Evolutionary conservation across 92 coral and sea anemone species (phyloP), one percentile per base, ranked within the genome.

Genomic region (Scolanthus callimorphus): DNA sequence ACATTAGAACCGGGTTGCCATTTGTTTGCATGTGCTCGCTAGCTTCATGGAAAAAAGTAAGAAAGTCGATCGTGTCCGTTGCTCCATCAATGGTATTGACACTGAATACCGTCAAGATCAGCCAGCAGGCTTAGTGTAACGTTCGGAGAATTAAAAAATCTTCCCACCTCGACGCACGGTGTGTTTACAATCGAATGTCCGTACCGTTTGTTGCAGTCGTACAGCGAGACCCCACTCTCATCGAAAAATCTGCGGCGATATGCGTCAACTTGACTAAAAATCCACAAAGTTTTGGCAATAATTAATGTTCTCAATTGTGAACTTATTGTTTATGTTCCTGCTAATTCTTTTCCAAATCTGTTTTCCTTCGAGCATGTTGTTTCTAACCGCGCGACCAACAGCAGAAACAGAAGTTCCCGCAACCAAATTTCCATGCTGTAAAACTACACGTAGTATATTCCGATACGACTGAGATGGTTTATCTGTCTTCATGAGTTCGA

Each of bases 1-100:
- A 63, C 25, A 17, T 27, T 15, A 29, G 31, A 17, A 55, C 73
- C 22, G 79, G 69, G 29, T 34, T 58, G 37, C 79, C 79, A 41
- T 59, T 60, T 20, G 68, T 62, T 3, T 48, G 51, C 12, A 51
- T 27, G 17, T 41, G 44, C 24, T 43, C 49, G 50, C 49, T 23
- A 9, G 79, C 66, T 20, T 79, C 79, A 39, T 67, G 65, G 57
- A 74, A 81, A 56, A 74, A 55, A 39, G 67, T 74, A 11, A n/a
- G n/a, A 66, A 55, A 68, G 74, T 73, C 17, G 65, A 39, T 22
- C 70, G 10, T 39, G 65, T 59, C 25, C 73, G 8, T 55, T 47
- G 88, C 37, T 13, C 78, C 88, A 31, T 53, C 44, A 8, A 74
- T 31, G 37, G 82, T 81, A 54, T 81, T 81, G 9, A 74, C 82